A percentile compares a stretch with the other conserved stretches of the same genome.
Conservation (phyloP, 30 jellyfish, hydroid and myxozoan genomes). For the Cassiopea xamachana region DNA sequence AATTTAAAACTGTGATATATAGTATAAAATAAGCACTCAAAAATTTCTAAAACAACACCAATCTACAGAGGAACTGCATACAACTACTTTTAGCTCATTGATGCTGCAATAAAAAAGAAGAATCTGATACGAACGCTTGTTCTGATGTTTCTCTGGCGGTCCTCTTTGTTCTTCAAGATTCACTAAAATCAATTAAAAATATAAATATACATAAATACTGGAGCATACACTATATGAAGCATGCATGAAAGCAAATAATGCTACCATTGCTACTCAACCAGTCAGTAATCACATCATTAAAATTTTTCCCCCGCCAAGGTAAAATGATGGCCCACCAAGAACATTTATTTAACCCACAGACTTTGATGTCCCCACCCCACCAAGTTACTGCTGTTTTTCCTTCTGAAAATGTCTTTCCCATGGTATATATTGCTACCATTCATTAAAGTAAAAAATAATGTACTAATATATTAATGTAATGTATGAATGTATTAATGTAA, state of each 20-base stretch:
- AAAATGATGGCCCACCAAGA: too few species aligned
- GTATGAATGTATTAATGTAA: too few species aligned
- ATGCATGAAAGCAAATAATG: background rate
- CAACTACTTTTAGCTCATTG: background rate
- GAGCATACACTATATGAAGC: background rate
- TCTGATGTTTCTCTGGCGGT: conserved; percentile 11
- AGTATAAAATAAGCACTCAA: background rate
- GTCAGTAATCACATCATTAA: too few species aligned
- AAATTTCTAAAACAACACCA: background rate
- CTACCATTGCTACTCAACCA: background rate
- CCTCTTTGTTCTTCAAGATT: conserved; percentile 61
- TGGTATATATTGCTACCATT: too few species aligned
- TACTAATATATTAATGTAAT: too few species aligned
- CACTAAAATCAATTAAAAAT: background rate
- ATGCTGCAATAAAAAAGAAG: background rate
- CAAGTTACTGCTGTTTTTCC: too few species aligned
- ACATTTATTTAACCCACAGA: too few species aligned
- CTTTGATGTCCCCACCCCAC: too few species aligned
- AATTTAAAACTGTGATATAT: background rate
- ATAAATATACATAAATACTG: background rate
- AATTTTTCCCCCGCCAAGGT: too few species aligned
- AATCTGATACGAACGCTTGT: conserved; percentile 30
- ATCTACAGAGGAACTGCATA: background rate
- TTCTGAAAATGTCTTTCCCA: too few species aligned
- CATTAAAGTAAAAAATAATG: too few species aligned